phyloP scores from a whole-genome alignment of 2,888 invertebrate species.

The Lumbricus terrestris region DNA sequence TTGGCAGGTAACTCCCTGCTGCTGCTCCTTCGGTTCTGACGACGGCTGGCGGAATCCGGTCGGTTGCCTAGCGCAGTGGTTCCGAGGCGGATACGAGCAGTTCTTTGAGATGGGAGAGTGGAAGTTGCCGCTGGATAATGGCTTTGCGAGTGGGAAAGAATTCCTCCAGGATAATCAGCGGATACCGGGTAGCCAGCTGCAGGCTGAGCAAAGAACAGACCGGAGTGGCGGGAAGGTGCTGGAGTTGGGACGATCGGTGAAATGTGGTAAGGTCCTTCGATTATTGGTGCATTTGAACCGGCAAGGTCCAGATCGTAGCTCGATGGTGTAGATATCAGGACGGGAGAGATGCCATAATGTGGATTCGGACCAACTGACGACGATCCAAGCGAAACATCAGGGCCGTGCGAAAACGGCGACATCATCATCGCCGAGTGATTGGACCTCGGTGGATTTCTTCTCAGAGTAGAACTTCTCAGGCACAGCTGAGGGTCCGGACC shows the following conservation, averaged over 20 bases:
- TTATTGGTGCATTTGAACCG: neutral
- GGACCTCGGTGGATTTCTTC: neutral
- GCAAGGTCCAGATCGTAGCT: neutral
- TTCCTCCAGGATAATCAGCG: neutral
- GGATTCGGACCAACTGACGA: neutral
- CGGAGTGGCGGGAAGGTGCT: constrained; percentile 4
- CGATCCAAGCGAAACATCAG: neutral
- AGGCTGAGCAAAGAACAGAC: neutral
- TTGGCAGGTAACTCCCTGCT: neutral
- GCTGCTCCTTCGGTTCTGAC: neutral
- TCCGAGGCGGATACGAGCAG: neutral
- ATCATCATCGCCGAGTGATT: neutral
- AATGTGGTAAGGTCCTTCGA: neutral
- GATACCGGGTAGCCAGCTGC: neutral
- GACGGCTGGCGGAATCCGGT: constrained; percentile 10
- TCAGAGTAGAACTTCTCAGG: neutral
- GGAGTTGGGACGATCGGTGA: constrained; percentile 9
- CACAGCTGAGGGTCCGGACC: neutral
- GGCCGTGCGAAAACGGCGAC: neutral
- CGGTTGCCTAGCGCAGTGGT: constrained; percentile 7
- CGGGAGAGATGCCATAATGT: neutral
- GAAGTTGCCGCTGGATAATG: constrained; percentile 12
- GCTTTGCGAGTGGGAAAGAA: neutral
- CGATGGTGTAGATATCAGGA: neutral
- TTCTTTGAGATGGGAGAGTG: constrained; percentile 16